A percentile compares a stretch with the other conserved stretches of the same genome.
phyloP scores from a whole-genome alignment of 2,888 invertebrate species.

The Apamea crenata region DNA sequence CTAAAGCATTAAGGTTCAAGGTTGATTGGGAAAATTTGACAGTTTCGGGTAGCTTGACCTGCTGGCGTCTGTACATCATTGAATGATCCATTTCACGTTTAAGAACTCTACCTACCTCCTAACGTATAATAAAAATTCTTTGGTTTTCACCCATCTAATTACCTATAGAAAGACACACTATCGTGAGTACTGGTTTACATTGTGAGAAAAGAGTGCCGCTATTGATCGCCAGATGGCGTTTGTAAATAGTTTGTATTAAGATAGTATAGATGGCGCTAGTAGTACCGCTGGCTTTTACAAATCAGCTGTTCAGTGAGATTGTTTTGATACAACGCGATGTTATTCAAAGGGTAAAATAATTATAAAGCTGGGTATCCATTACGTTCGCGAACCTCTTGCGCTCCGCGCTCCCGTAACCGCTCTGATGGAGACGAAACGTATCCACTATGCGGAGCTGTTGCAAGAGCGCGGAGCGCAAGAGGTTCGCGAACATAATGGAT shows the following conservation, averaged over 20 bases:
- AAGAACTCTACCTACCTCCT: not conserved
- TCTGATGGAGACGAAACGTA: no score
- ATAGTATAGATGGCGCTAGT: constrained; percentile 34
- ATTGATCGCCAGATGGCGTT: constrained; percentile 59
- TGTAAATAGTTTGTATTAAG: not conserved
- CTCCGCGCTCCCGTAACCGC: no score
- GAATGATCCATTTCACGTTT: not conserved
- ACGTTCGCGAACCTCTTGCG: no score
- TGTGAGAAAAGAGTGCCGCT: constrained; percentile 37
- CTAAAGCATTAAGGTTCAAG: no score
- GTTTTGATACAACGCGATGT: not conserved
- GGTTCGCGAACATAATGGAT: no score
- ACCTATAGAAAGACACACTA: not conserved
- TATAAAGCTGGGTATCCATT: no score
- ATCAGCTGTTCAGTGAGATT: constrained; percentile 11
- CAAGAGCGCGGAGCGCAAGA: no score
- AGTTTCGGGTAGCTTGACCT: no score
- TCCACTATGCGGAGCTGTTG: no score
- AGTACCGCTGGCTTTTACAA: constrained; percentile 5
- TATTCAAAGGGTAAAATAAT: not conserved
- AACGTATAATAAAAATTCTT: not conserved
- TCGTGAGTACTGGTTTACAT: no score
- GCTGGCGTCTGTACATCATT: no score
- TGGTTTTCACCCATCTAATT: not conserved
- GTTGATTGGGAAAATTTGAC: no score